These are phyloP conservation scores for Scaptomyza caliginosa DNA, from an alignment of 2,888 invertebrate species.

Conservation along the genomic window DNA sequence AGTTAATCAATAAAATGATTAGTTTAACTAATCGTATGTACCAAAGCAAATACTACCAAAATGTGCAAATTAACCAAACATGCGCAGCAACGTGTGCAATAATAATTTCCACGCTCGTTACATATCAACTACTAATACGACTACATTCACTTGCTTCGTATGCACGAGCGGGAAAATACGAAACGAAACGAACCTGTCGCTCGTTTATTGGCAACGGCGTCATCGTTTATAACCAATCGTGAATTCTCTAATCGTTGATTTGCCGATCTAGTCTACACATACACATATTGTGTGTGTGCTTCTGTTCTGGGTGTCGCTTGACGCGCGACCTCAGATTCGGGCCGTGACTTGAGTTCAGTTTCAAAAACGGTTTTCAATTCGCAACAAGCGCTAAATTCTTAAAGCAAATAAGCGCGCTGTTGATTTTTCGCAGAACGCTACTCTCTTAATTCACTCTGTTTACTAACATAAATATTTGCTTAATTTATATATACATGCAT, in stretches of 20 bases:
- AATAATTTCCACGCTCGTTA: slow-evolving; percentile 57
- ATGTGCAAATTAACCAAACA: slow-evolving; percentile 54
- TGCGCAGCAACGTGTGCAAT: slow-evolving; percentile 44
- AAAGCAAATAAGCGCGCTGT: slow-evolving; percentile 66
- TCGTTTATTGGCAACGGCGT: slow-evolving; percentile 24
- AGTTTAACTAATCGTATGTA: slow-evolving; percentile 33
- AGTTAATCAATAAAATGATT: slow-evolving; percentile 50
- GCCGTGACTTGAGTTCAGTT: slow-evolving; percentile 44
- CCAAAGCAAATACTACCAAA: slow-evolving; percentile 27
- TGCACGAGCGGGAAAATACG: neutral
- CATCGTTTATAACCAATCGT: slow-evolving; percentile 32
- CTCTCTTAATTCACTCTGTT: slow-evolving; percentile 66
- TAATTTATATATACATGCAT: slow-evolving; percentile 65
- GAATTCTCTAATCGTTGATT: slow-evolving; percentile 20
- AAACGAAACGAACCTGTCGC: slow-evolving; percentile 1
- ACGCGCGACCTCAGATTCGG: slow-evolving; percentile 63
- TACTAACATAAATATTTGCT: slow-evolving; percentile 67
- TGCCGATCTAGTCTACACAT: slow-evolving; percentile 42
- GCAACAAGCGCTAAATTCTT: slow-evolving; percentile 72
- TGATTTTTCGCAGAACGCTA: slow-evolving; percentile 55
- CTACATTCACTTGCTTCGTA: neutral
- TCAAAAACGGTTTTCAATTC: slow-evolving; percentile 68
- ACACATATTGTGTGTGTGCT: slow-evolving; percentile 26
- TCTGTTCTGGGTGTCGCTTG: slow-evolving; percentile 35
- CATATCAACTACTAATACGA: neutral